These are phyloP conservation scores for Tachina fera DNA, from an alignment of 2,888 invertebrate genomes.

Conservation along the genomic window DNA sequence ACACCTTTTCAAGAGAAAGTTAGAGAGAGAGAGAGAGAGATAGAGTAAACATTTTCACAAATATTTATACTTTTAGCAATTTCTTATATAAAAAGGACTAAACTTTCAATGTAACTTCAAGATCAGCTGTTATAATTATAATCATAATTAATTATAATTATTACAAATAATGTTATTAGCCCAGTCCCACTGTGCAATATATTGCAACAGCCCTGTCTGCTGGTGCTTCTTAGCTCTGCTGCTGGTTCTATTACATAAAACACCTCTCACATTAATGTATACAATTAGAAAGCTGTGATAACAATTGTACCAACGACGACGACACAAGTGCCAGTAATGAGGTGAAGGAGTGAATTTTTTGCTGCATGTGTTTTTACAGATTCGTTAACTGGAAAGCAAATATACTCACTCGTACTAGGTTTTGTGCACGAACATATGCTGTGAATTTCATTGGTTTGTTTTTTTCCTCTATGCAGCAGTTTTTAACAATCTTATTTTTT, in stretches of 20 bases:
- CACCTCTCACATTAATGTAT: constrained; percentile 33
- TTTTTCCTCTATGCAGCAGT: not conserved
- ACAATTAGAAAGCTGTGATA: constrained; percentile 37
- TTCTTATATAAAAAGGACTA: too few relatives aligned
- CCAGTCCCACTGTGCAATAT: constrained; percentile 1
- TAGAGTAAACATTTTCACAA: too few relatives aligned
- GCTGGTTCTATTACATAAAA: constrained; percentile 25
- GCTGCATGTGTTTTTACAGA: not conserved
- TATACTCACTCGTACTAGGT: not conserved
- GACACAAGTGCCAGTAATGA: constrained; percentile 7
- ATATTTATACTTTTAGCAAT: too few relatives aligned
- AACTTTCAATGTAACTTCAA: too few relatives aligned
- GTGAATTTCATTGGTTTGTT: constrained; percentile 45
- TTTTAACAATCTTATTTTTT: constrained; percentile 28
- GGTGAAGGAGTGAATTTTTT: not conserved
- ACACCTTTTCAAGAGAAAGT: too few relatives aligned
- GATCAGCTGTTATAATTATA: not conserved
- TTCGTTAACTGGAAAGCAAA: constrained; percentile 42
- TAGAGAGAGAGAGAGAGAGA: too few relatives aligned
- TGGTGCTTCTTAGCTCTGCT: not conserved
- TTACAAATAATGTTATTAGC: not conserved
- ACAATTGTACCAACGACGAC: not conserved
- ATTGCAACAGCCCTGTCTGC: constrained; percentile 3
- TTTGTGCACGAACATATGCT: constrained; percentile 29
- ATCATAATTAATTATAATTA: too few relatives aligned